phyloP scores from a whole-genome alignment of 1,140 invertebrate species.

The Thaumetopoea pityocampa region DNA sequence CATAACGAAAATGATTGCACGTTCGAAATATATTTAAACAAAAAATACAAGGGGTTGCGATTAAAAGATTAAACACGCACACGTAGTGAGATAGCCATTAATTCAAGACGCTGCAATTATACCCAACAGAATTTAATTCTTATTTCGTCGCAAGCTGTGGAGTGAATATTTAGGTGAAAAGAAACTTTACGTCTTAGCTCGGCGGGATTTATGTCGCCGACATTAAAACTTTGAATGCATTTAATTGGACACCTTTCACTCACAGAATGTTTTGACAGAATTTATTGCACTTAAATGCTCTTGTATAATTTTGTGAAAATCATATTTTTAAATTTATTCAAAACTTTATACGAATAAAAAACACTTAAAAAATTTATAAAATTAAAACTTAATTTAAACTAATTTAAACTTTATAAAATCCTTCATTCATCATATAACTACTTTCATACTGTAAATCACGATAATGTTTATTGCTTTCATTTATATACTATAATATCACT shows the following conservation, averaged over 20 bases:
- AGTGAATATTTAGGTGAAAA: conserved; percentile 15
- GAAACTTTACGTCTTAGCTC: conserved; percentile 9
- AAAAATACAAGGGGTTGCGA: no score
- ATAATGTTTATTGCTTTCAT: no score
- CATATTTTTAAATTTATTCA: not conserved
- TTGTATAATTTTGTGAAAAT: conserved; percentile 1
- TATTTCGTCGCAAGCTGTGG: not conserved
- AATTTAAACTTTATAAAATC: no score
- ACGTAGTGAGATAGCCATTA: no score
- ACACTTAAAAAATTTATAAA: conserved; percentile 6
- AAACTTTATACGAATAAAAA: no score
- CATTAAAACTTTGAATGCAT: conserved; percentile 18
- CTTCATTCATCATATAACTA: no score
- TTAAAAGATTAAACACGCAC: no score
- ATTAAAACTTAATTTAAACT: no score
- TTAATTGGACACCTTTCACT: conserved; percentile 27
- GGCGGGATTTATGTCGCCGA: conserved; percentile 16
- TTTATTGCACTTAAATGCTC: conserved; percentile 18
- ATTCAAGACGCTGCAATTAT: not conserved
- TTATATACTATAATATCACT: no score
- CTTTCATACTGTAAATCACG: no score
- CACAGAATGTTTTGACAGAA: conserved; percentile 9
- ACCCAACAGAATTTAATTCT: conserved; percentile 5
- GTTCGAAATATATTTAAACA: no score
- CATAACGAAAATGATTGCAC: no score